Conservation (phyloP, 2,888 invertebrate species). For the Erpobdella octoculata region DNA sequence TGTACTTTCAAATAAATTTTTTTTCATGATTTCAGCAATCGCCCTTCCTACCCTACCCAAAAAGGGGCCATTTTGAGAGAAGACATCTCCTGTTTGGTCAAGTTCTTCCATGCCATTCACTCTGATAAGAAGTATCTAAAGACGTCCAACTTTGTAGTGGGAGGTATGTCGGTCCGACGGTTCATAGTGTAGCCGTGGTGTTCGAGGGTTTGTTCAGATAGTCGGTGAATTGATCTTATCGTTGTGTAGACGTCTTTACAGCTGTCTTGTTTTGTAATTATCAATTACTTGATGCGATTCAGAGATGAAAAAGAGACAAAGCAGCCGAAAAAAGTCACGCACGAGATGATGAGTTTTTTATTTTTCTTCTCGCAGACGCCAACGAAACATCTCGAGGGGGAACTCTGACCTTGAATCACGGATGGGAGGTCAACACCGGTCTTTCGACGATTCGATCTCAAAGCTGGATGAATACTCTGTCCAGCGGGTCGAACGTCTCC, state of each 20-base stretch:
- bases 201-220: not conserved
- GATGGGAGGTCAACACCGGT: conserved; percentile 6
- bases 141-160: conserved; percentile 42
- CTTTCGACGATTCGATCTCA: conserved; percentile 28
- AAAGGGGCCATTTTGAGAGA: conserved; percentile 70
- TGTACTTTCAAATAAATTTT: not conserved
- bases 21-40: conserved; percentile 55
- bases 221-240: not conserved
- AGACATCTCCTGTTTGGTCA: conserved; percentile 77
- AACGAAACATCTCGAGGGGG: not conserved
- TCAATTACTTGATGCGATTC: not conserved
- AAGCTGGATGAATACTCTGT: conserved; percentile 89
- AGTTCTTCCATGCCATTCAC: conserved; percentile 93
- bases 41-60: conserved; percentile 79
- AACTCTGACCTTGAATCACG: conserved; percentile 19
- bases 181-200: not conserved
- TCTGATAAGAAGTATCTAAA: conserved; percentile 55
- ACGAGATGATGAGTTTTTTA: not conserved
- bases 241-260: too few species aligned
- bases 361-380: not conserved
- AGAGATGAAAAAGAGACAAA: not conserved
- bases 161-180: conserved; percentile 33
- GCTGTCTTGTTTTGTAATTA: too few species aligned
- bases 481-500: conserved; percentile 62
- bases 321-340: not conserved